phyloP scores from a whole-genome alignment of 1,140 invertebrate species.

The Cyrtorhinus lividipennis region DNA sequence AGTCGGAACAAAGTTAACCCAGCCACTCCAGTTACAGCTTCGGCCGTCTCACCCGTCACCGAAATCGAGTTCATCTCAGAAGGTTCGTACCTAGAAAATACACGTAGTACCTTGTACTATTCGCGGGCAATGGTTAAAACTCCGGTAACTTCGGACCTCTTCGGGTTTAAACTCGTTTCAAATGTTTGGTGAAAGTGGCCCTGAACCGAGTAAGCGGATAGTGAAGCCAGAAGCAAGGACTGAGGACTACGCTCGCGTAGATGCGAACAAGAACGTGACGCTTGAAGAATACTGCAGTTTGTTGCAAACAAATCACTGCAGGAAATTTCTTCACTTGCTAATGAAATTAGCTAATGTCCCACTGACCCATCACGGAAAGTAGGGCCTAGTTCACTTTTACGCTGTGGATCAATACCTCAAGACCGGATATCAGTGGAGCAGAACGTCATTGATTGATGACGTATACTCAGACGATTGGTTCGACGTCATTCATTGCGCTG shows the following conservation, averaged over 20 bases:
- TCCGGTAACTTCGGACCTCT: too few species aligned
- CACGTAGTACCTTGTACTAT: neutral
- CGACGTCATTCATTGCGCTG: too few species aligned
- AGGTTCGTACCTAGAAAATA: neutral
- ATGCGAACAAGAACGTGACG: neutral
- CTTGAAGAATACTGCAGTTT: neutral
- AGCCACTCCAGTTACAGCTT: neutral
- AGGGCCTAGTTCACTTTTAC: too few species aligned
- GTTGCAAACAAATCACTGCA: too few species aligned
- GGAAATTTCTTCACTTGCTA: too few species aligned
- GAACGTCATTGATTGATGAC: too few species aligned
- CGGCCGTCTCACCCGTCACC: neutral
- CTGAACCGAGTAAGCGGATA: neutral
- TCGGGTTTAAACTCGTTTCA: too few species aligned
- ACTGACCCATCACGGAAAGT: too few species aligned
- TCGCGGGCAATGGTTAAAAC: neutral
- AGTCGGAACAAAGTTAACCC: neutral
- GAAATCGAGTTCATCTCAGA: neutral
- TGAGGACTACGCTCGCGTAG: neutral
- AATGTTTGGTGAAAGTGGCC: neutral
- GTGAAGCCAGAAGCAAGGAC: neutral
- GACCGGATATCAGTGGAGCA: too few species aligned
- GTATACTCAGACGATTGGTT: too few species aligned
- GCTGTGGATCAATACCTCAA: too few species aligned
- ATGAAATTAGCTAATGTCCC: too few species aligned